Evolutionary conservation across 2,888 invertebrate genomes (phyloP).

Genomic region (Diadegma fenestrale): DNA sequence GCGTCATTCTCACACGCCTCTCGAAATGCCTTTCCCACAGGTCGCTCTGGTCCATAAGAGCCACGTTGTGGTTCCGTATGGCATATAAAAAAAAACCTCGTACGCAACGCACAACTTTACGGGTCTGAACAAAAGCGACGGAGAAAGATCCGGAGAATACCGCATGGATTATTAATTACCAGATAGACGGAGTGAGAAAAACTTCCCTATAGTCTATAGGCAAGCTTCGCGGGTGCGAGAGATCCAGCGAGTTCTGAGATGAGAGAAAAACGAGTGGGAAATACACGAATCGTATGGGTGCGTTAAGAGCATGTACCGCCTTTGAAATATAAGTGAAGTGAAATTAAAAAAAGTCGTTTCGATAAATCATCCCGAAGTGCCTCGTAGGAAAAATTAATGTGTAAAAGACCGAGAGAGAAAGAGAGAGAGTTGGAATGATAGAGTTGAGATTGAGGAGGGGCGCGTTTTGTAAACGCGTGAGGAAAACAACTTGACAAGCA

Average conservation of each 20-base stretch:
- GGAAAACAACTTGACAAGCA: slow-evolving; percentile 43
- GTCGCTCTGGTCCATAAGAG: slow-evolving; percentile 64
- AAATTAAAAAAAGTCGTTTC: slow-evolving; percentile 45
- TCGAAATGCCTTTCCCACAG: slow-evolving; percentile 73
- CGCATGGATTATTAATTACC: slow-evolving; percentile 62
- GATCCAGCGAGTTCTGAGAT: slow-evolving; percentile 7
- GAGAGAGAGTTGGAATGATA: not conserved
- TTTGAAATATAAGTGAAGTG: slow-evolving; percentile 45
- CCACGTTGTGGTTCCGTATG: slow-evolving; percentile 51
- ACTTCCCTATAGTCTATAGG: not conserved
- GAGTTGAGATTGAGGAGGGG: slow-evolving; percentile 49
- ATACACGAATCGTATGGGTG: slow-evolving; percentile 16
- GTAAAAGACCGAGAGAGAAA: not conserved
- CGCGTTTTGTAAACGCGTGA: slow-evolving; percentile 56
- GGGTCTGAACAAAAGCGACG: slow-evolving; percentile 33
- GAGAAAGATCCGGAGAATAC: slow-evolving; percentile 41
- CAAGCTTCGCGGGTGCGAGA: slow-evolving; percentile 24
- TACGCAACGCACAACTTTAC: slow-evolving; percentile 29
- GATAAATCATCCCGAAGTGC: slow-evolving; percentile 67
- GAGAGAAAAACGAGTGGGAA: slow-evolving; percentile 36
- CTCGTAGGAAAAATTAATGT: slow-evolving; percentile 36
- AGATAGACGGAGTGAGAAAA: slow-evolving; percentile 63
- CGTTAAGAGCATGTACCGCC: slow-evolving; percentile 17
- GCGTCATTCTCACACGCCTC: slow-evolving; percentile 69
- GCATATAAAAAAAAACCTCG: slow-evolving; percentile 54